Evolutionary conservation across 1,140 invertebrate species (phyloP), one percentile per base, ranked within the genome.

Genomic region (Fopius arisanus): DNA sequence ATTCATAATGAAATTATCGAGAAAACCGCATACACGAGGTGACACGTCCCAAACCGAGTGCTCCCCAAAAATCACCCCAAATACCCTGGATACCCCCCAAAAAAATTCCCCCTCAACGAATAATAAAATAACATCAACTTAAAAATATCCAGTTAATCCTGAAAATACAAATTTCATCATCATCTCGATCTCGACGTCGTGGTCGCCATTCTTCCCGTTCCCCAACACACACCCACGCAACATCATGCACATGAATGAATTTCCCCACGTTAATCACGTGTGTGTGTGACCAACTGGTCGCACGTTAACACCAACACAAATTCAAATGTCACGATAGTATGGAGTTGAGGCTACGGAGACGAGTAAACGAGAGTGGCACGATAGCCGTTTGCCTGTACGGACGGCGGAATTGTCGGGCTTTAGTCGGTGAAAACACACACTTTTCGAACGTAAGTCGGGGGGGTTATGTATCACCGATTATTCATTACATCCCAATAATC

Each of bases 301-400:
- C 23, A 65, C 62, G n/a, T 26, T 59, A 10, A 59, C 69, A 75
- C 2, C 9, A 19, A 63, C 43, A 75, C 69, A 66, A 68, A 75
- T 68, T 6, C 16, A 48, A 37, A 29, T n/a, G 26, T 21, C 81
- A 77, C 83, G 82, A 84, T 79, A 83, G 81, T n/a, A n/a, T n/a
- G n/a, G 80, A 82, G 78, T 81, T 77, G 78, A 26, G 28, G 62
- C 29, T 16, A 65, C 6, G 28, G 29, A 31, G 62, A 33, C 62
- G 23, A 59, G 54, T 59, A 59, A 59, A 59, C 80, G 82, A 83
- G 84, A 87, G 86, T 84, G 80, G 85, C 82, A 82, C 80, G 86
- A 86, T 85, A 87, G 86, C 83, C 86, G 86, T 85, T 86, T 85
- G 83, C 79, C 81, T 80, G 85, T 82, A 80, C 85, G 85, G 86